phyloP scores from a whole-genome alignment of 2,113 vertebrate genomes.

The Semicossyphus pulcher region DNA sequence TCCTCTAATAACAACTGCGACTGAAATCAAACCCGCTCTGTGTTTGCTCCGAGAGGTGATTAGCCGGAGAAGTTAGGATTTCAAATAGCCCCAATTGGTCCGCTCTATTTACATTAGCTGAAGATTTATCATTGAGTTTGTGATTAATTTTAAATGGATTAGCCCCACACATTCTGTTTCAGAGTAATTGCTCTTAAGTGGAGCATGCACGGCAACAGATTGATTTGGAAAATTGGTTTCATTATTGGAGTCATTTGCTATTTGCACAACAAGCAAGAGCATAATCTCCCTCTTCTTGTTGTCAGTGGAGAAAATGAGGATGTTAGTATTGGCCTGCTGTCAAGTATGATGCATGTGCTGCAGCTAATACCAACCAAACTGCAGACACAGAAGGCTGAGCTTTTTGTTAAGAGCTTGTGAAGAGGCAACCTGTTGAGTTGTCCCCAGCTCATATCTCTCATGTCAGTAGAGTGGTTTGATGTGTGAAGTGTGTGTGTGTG shows the following conservation, averaged over 20 bases:
- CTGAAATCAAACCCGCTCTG: slow-evolving; percentile 82
- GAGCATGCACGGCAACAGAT: slow-evolving; percentile 60
- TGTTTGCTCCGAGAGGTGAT: slow-evolving; percentile 86
- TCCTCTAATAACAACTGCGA: slow-evolving; percentile 86
- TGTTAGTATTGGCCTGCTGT: slow-evolving; percentile 38
- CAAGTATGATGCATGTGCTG: slow-evolving; percentile 46
- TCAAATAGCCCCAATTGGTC: slow-evolving; percentile 83
- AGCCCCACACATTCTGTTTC: slow-evolving; percentile 63
- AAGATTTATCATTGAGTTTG: slow-evolving; percentile 82
- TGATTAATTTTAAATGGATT: slow-evolving; percentile 58
- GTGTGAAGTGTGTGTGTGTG: slow-evolving; percentile 16
- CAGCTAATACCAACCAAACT: slow-evolving; percentile 17
- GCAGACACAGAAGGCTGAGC: too few species aligned
- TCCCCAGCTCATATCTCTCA: slow-evolving; percentile 1
- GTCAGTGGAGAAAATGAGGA: slow-evolving; percentile 41
- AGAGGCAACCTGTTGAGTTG: slow-evolving; percentile 30
- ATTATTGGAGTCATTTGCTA: slow-evolving; percentile 62
- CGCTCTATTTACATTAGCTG: slow-evolving; percentile 81
- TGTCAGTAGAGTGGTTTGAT: slow-evolving; percentile 38
- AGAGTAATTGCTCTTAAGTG: slow-evolving; percentile 57
- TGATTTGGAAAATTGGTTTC: slow-evolving; percentile 61
- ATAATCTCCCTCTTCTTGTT: slow-evolving; percentile 45
- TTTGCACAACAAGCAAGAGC: slow-evolving; percentile 53
- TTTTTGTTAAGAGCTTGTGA: slow-evolving; percentile 4
- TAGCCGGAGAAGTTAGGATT: slow-evolving; percentile 84